These are phyloP conservation scores for Hemitrygon akajei DNA, from an alignment of 2,797 vertebrate species.

Conservation along the genomic window DNA sequence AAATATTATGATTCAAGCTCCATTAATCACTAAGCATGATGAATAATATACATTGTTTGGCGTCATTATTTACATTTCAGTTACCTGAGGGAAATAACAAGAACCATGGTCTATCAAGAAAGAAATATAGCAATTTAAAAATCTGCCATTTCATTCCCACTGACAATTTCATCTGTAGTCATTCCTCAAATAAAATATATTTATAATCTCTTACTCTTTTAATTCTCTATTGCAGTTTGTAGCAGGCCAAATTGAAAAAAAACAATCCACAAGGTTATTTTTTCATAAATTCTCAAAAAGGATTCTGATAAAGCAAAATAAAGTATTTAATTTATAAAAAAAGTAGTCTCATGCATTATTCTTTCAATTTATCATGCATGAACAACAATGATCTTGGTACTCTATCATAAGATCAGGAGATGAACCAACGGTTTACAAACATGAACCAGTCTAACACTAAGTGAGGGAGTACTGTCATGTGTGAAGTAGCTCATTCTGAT, in stretches of 20 bases:
- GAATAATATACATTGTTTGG: too few relatives aligned
- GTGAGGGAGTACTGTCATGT: not conserved
- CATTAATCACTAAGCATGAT: too few relatives aligned
- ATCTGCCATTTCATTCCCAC: not conserved
- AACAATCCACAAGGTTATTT: too few relatives aligned
- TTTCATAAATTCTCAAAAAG: too few relatives aligned
- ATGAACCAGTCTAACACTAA: not conserved
- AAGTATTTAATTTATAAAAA: not conserved
- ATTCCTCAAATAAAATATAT: not conserved
- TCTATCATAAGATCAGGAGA: not conserved
- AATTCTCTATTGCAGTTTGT: too few relatives aligned
- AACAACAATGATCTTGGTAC: not conserved
- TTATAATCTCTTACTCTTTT: not conserved
- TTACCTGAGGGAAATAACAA: too few relatives aligned
- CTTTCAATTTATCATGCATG: not conserved
- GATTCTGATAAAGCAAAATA: too few relatives aligned
- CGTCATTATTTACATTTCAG: too few relatives aligned
- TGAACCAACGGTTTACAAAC: not conserved
- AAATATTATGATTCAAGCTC: too few relatives aligned
- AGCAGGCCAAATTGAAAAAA: too few relatives aligned
- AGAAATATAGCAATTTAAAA: too few relatives aligned
- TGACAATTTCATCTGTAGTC: not conserved
- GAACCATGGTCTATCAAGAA: too few relatives aligned
- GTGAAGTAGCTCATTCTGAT: not conserved
- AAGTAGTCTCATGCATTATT: not conserved